Evolutionary conservation across 2,113 vertebrate species (phyloP).

Genomic region (Scopus umbretta): DNA sequence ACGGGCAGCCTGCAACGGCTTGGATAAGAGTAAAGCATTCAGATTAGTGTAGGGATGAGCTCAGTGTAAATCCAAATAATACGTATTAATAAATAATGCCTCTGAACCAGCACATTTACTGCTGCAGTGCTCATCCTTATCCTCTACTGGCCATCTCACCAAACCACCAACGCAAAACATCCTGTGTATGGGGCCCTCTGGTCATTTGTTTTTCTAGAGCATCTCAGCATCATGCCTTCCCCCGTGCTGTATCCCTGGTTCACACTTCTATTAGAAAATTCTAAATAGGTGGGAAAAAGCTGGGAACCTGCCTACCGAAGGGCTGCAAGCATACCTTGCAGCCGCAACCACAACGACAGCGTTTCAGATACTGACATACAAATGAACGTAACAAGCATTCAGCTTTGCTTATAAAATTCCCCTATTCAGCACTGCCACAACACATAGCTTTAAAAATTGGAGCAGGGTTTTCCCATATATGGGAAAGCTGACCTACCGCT

Average conservation of each 20-base stretch:
- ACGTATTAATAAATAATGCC: slow-evolving; percentile 8
- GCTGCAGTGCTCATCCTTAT: neutral
- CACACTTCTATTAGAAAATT: neutral
- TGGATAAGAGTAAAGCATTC: slow-evolving; percentile 8
- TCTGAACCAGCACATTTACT: neutral
- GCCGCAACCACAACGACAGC: rapidly evolving
- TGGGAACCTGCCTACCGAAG: neutral
- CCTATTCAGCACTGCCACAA: slow-evolving; percentile 36
- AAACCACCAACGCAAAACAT: neutral
- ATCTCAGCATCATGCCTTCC: neutral
- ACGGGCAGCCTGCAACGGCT: neutral
- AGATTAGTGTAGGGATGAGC: slow-evolving; percentile 36
- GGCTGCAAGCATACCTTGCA: neutral
- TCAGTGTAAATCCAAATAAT: slow-evolving; percentile 35
- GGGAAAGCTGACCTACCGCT: slow-evolving; percentile 12
- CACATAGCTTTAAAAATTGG: slow-evolving; percentile 5
- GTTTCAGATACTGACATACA: neutral
- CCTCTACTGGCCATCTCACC: neutral
- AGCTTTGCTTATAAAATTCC: slow-evolving; percentile 23
- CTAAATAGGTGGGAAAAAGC: neutral
- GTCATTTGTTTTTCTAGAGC: neutral
- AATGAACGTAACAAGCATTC: neutral
- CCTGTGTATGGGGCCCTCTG: neutral
- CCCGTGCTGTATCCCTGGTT: rapidly evolving
- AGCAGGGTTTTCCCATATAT: slow-evolving; percentile 50